Conservation (phyloP, 2,797 vertebrate genomes). For the Triplophysa bombifrons region DNA sequence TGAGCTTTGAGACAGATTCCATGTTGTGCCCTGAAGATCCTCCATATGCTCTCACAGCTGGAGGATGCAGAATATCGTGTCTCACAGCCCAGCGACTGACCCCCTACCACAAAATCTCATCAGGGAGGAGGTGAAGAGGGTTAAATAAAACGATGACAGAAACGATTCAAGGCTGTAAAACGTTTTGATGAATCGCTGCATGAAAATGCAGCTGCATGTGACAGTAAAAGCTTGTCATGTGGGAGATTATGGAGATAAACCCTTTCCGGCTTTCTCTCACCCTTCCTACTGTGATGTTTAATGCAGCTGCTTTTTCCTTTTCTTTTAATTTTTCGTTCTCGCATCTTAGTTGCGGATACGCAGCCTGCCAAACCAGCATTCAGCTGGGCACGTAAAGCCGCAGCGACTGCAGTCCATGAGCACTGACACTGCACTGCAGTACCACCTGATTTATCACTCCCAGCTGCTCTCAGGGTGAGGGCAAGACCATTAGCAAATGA, state of each 20-base stretch:
- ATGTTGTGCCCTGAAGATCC: slow-evolving; percentile 52
- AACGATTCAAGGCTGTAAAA: slow-evolving; percentile 10
- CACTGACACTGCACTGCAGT: slow-evolving; percentile 42
- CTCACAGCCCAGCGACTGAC: slow-evolving; percentile 38
- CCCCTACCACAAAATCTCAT: slow-evolving; percentile 45
- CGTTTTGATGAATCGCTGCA: neutral
- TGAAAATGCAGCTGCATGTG: slow-evolving; percentile 19
- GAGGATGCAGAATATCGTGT: slow-evolving; percentile 52
- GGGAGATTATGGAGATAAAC: slow-evolving; percentile 33
- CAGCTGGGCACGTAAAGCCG: slow-evolving; percentile 47
- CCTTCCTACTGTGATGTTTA: slow-evolving; percentile 55
- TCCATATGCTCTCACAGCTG: slow-evolving; percentile 66
- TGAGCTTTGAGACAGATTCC: slow-evolving; percentile 58
- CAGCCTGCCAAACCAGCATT: slow-evolving; percentile 43
- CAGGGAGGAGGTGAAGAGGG: slow-evolving; percentile 5
- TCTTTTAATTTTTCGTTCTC: slow-evolving; percentile 38
- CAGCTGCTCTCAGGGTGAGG: slow-evolving; percentile 32
- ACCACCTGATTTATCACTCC: slow-evolving; percentile 46
- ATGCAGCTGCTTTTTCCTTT: slow-evolving; percentile 55
- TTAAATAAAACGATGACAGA: slow-evolving; percentile 15
- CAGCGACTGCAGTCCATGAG: neutral
- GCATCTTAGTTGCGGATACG: slow-evolving; percentile 38
- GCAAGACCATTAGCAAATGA: slow-evolving; percentile 68
- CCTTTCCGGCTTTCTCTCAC: slow-evolving; percentile 8
- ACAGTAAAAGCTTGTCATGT: slow-evolving; percentile 10